Conservation (phyloP, 2,113 vertebrate species). For the Lethenteron camtschaticum region DNA sequence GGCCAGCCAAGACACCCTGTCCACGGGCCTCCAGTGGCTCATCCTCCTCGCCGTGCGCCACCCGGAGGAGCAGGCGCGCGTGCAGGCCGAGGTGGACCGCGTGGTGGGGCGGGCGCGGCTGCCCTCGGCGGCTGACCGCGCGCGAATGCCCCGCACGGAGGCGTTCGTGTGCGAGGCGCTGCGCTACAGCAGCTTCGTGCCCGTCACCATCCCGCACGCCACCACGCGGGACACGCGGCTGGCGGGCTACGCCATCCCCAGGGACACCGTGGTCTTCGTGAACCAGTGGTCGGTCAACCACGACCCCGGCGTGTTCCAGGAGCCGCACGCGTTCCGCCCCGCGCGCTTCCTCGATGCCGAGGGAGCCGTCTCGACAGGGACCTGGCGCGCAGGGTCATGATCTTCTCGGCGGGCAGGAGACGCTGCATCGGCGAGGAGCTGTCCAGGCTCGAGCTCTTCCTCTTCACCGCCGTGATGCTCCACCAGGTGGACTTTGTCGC, state of each 20-base stretch:
- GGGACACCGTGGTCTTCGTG: conserved; percentile 48
- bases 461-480: conserved; percentile 35
- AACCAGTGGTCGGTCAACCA: conserved; percentile 70
- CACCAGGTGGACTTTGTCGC: conserved; percentile 42
- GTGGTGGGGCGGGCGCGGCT: conserved; percentile 33
- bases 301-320: conserved; percentile 35
- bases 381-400: conserved; percentile 28
- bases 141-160: conserved; percentile 27
- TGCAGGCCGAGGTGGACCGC: conserved; percentile 38
- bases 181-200: conserved; percentile 55
- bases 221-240: conserved; percentile 42
- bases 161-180: conserved; percentile 54
- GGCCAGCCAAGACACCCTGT: conserved; percentile 47
- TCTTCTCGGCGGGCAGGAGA: conserved; percentile 44
- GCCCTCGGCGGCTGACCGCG: conserved; percentile 28
- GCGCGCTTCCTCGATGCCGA: conserved; percentile 28
- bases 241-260: conserved; percentile 40
- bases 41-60: conserved; percentile 37
- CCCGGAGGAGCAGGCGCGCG: conserved; percentile 26
- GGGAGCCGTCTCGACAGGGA: conserved; percentile 24
- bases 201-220: conserved; percentile 52
- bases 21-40: conserved; percentile 38
- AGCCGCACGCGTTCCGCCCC: conserved; percentile 40
- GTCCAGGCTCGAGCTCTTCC: conserved; percentile 38
- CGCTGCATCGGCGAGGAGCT: conserved; percentile 47